Conservation (phyloP, 1,140 invertebrate genomes). For the Neelides sp. region DNA sequence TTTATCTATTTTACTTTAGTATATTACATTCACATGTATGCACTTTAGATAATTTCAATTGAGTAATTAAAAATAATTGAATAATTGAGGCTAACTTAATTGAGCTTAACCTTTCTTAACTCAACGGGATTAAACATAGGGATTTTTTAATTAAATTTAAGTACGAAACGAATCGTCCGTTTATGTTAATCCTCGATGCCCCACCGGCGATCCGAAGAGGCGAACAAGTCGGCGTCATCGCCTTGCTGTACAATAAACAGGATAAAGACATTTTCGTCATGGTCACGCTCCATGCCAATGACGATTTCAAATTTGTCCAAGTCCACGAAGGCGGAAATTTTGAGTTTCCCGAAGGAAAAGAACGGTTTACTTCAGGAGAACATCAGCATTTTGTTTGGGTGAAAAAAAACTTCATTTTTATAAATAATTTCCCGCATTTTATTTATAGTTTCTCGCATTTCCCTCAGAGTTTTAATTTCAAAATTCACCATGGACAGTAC, state of each 20-base stretch:
- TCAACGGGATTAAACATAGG: too few relatives aligned
- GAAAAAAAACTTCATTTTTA: slow-evolving; percentile 26
- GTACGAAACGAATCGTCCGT: slow-evolving; percentile 41
- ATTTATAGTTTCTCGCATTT: too few relatives aligned
- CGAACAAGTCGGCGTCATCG: slow-evolving; percentile 46
- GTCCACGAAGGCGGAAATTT: slow-evolving; percentile 44
- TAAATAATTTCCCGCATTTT: slow-evolving; percentile 30
- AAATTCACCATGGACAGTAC: too few relatives aligned
- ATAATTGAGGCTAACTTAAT: too few relatives aligned
- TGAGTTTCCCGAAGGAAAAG: slow-evolving; percentile 38
- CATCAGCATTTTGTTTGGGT: slow-evolving; percentile 43
- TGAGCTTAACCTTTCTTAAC: too few relatives aligned
- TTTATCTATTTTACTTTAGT: neutral
- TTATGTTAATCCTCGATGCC: slow-evolving; percentile 45
- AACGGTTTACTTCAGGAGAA: slow-evolving; percentile 35
- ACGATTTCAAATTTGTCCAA: slow-evolving; percentile 44
- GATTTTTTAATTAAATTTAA: too few relatives aligned
- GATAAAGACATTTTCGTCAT: slow-evolving; percentile 34
- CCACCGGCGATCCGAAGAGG: slow-evolving; percentile 41
- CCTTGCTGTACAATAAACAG: slow-evolving; percentile 45
- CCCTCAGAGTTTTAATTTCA: too few relatives aligned
- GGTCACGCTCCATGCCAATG: slow-evolving; percentile 35
- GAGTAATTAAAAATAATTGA: too few relatives aligned
- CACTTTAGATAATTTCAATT: neutral
- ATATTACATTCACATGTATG: neutral